Evolutionary conservation across 2,888 invertebrate species (phyloP), one percentile per base, ranked within the genome.

Genomic region (Ellobium chinense): DNA sequence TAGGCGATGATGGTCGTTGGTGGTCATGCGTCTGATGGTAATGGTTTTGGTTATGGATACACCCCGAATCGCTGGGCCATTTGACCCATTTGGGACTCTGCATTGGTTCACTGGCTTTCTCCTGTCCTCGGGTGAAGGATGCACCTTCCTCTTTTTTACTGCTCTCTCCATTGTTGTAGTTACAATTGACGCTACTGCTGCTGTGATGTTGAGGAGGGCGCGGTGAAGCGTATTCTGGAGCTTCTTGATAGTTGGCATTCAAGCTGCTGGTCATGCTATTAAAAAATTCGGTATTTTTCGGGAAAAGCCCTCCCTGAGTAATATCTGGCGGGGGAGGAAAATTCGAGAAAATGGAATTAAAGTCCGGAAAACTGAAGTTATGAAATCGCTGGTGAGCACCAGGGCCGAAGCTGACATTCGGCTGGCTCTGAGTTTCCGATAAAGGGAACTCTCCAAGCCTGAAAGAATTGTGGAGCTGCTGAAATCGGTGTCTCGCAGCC

Each of bases 61-160:
- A 69, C 4, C 69, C 60, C 4, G 77, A 77, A 36, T 77, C 77
- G n/a, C 77, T 77, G 18, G 77, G 77, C 77, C 68, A 77, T 46
- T 60, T 68, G n/a, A 39, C 39, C 77, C 77, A 77, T 18, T 29
- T 29, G 7, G 39, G 27, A 14, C 31, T 74, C 0, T 36, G 37
- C 29, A 5, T 14, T 14, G 3, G 21, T 7, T 58, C 58, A 9
- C n/a, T n/a, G 39, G 21, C 1, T 24, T 39, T 65, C 1, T 27
- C 4, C 24, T 24, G 34, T 4, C 24, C 2, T 31, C 56, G n/a
- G n/a, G 68, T 21, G 39, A 31, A 36, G 9, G 68, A 68, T 7
- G n/a, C 9, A 27, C n/a, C 60, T 7, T n/a, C n/a, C 7, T 27
- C 21, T 7, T 60, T 24, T 21, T 7, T 21, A 29, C 37, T 3